phyloP scores from a whole-genome alignment of 2,888 invertebrate genomes.

The Plebejus melissa region DNA sequence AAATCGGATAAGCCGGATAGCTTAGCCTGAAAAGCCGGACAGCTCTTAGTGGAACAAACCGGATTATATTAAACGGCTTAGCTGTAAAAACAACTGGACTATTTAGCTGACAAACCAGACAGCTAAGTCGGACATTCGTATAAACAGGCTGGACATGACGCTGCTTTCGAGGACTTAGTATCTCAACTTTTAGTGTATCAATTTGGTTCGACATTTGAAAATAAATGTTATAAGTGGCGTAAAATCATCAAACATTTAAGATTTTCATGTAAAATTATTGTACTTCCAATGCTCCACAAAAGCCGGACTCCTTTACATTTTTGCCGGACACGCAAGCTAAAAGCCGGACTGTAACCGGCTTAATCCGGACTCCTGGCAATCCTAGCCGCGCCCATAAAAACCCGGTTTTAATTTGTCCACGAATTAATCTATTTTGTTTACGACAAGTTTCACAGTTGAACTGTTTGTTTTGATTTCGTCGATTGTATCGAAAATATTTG shows the following conservation, averaged over 20 bases:
- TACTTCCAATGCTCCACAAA: too few species aligned
- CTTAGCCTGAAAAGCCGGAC: not conserved
- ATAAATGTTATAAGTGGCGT: too few species aligned
- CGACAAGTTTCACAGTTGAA: not conserved
- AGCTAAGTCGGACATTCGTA: not conserved
- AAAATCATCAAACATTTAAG: not conserved
- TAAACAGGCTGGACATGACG: not conserved
- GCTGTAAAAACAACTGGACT: too few species aligned
- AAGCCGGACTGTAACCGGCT: not conserved
- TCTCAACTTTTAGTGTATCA: not conserved
- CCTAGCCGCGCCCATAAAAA: conserved; percentile 6
- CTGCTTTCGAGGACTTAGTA: not conserved
- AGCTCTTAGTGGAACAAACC: not conserved
- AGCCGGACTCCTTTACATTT: too few species aligned
- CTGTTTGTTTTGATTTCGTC: not conserved
- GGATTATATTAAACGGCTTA: not conserved
- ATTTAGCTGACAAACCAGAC: too few species aligned
- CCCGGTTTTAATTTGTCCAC: conserved; percentile 15
- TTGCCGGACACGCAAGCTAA: not conserved
- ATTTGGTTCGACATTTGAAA: not conserved
- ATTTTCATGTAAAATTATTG: not conserved
- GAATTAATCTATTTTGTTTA: conserved; percentile 26
- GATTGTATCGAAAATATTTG: conserved; percentile 6
- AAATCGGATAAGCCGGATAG: not conserved
- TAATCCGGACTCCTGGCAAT: not conserved